Evolutionary conservation across 2,113 vertebrate genomes (phyloP), one percentile per base, ranked within the genome.

Genomic region (Poecilia latipinna): DNA sequence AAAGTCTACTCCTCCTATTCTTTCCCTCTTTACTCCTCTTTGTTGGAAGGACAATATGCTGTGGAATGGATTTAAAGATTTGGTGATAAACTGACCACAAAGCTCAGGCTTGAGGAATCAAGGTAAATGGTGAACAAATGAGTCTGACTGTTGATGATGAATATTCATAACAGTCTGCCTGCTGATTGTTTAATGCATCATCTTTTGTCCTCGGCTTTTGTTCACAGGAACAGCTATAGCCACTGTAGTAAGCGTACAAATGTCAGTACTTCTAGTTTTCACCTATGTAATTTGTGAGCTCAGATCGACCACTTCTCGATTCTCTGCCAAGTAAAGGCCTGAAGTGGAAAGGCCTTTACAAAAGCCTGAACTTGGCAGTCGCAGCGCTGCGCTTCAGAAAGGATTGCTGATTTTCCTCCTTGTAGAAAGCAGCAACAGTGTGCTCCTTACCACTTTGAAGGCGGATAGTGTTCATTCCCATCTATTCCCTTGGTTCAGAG

Each of bases 381-480:
- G 29, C 60, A 72, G 29, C 28, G 13, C 31, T 26, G 0, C 65
- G 32, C 35, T 72, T 64, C 6, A 51, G 62, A 10, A 26, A 68
- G 28, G 64, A 42, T 70, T 11, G 17, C 12, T 62, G 42, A 63
- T 60, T 70, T 66, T 72, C 37, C 57, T 68, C 51, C 35, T 44
- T 71, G 73, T 71, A 85, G 54, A 61, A 39, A 77, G 75, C 77
- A 74, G 32, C 54, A 54, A 68, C 51, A 72, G 48, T 22, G 17
- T 29, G 35, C 24, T 61, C 28, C 42, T 74, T 70, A 32, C 57
- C 77, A 26, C 42, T 82, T 79, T 82, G 87, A 73, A 77, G 81
- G 81, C 72, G n/a, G 72, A 28, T 48, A 6, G 37, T 78, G 74
- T 77, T 12, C 33, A 70, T 84, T 79, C 51, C 80, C 61, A 71